These are phyloP conservation scores for Chiloscyllium punctatum DNA, from an alignment of 2,797 vertebrate species.

Conservation along the genomic window DNA sequence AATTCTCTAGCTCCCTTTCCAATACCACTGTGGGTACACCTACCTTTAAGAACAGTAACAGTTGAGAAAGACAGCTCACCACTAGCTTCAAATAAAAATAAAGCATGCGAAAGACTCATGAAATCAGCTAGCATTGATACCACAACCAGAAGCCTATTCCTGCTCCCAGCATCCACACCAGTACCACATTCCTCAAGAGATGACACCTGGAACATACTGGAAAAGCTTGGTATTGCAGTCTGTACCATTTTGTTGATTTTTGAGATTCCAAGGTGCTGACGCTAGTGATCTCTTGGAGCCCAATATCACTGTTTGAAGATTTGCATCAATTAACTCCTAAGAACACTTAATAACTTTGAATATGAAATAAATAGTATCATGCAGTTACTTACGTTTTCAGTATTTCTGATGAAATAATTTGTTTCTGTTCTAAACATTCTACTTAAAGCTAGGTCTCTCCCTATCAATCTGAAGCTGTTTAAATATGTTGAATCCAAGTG, in stretches of 20 bases:
- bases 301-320: neutral
- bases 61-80: neutral
- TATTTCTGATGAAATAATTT: neutral
- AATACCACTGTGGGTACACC: neutral
- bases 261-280: neutral
- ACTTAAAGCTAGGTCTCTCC: neutral
- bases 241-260: too few relatives aligned
- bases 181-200: neutral
- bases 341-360: neutral
- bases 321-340: neutral
- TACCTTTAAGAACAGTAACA: neutral
- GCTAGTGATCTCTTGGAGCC: neutral
- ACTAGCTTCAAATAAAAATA: neutral
- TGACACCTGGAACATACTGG: neutral
- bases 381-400: neutral
- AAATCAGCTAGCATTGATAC: neutral
- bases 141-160: neutral
- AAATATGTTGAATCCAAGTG: neutral
- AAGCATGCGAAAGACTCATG: neutral
- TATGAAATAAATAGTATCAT: neutral
- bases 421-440: neutral
- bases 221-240: neutral
- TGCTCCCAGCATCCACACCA: neutral
- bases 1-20: neutral
- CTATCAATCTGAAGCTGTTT: neutral